Evolutionary conservation across 2,888 invertebrate species (phyloP), one percentile per base, ranked within the genome.

Genomic region (Gortyna flavago): DNA sequence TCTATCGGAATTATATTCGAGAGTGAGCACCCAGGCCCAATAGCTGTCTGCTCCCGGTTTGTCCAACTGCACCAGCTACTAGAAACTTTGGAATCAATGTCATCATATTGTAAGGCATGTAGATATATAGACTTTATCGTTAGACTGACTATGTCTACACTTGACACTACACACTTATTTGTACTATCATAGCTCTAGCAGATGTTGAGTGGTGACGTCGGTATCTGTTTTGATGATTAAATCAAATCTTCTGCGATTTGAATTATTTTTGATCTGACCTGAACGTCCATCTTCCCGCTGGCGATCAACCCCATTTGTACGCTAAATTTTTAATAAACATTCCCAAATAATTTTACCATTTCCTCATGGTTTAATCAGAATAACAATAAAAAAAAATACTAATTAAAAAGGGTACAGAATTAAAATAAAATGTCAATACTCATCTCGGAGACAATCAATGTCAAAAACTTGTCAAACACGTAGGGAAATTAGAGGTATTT

Each of bases 41-140:
- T 9, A 29, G n/a, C 21, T 35, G 13, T 35, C 51, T 51, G 16
- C 16, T 2, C 29, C n/a, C 13, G 21, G 16, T 59, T 21, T 29
- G 8, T 41, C 32, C 32, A 41, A 51, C 32, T 79, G 0, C 21
- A 79, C 16, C 32, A 35, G 71, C 51, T 54, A 44, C 35, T n/a
- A 21, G 16, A 79, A 62, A 35, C 73, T 72, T 64, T 80, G 62
- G 44, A 54, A 54, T 54, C 62, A 80, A 64, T 80, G 41, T 54
- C 44, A 64, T 54, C 18, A 2, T 2, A 35, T 1, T 35, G 35
- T 35, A n/a, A n/a, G n/a, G n/a, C n/a, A n/a, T n/a, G n/a, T n/a
- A n/a, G n/a, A n/a, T n/a, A n/a, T n/a, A n/a, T n/a, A n/a, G n/a
- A n/a, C n/a, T n/a, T n/a, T n/a, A n/a, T n/a, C n/a, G n/a, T n/a